A percentile compares a stretch with the other conserved stretches of the same genome.
Conservation (phyloP, 2,888 invertebrate species). For the Nezara viridula region DNA sequence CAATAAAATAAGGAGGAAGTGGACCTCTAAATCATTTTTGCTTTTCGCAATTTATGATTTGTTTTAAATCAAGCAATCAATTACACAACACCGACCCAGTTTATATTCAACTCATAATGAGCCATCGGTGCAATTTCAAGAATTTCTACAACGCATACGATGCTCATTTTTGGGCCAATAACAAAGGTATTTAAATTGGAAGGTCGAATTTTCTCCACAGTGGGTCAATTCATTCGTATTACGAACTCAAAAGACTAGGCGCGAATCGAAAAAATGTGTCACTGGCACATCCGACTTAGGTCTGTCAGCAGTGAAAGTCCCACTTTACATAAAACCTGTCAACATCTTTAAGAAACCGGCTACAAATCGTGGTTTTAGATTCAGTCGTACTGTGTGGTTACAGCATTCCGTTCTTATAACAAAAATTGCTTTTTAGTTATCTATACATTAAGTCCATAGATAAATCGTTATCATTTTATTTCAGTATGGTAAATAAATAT, state of each 20-base stretch:
- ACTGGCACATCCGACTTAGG: not conserved
- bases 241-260: not conserved
- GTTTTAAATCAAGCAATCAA: not conserved
- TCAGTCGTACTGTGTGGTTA: not conserved
- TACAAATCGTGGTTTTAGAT: not conserved
- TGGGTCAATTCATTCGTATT: not conserved
- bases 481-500: too few relatives aligned
- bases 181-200: not conserved
- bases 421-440: too few relatives aligned
- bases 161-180: not conserved
- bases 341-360: slow-evolving; percentile 18
- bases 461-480: too few relatives aligned
- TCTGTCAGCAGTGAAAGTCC: not conserved
- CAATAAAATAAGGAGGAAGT: too few relatives aligned
- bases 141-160: not conserved
- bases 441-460: too few relatives aligned
- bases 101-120: not conserved
- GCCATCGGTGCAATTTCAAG: not conserved
- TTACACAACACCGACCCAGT: not conserved
- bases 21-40: not conserved
- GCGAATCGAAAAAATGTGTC: not conserved
- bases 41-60: too few relatives aligned
- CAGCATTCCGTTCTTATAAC: not conserved
- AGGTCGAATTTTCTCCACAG: too few relatives aligned
- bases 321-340: slow-evolving; percentile 27